Percentiles rank a stretch among this genome's conserved stretches.
Evolutionary conservation across 2,888 invertebrate species (phyloP).

Genomic region (Aspidiotus rigidus): DNA sequence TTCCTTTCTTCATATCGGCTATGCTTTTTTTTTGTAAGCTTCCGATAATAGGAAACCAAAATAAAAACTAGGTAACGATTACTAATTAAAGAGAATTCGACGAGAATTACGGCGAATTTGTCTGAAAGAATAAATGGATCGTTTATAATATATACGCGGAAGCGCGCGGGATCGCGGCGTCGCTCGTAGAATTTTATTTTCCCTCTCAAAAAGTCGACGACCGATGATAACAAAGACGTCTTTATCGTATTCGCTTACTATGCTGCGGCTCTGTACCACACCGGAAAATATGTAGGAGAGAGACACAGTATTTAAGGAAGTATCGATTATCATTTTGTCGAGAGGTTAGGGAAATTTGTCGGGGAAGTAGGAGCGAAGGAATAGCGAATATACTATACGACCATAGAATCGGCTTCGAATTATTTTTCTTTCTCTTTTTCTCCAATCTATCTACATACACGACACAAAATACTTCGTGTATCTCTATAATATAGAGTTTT

Average conservation of each 20-base stretch:
- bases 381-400: too few species aligned
- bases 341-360: neutral
- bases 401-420: too few species aligned
- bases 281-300: too few species aligned
- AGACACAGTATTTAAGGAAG: neutral
- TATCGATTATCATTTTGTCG: constrained; percentile 1
- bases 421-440: too few species aligned
- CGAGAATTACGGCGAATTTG: too few species aligned
- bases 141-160: neutral
- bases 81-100: neutral
- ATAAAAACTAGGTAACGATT: neutral
- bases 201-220: neutral
- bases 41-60: neutral
- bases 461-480: too few species aligned
- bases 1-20: neutral
- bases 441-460: too few species aligned
- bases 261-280: neutral
- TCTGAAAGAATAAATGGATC: too few species aligned
- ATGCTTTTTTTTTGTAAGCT: neutral
- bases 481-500: too few species aligned
- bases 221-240: neutral
- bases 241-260: neutral
- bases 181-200: neutral
- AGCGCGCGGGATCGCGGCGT: neutral
- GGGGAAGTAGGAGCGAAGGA: neutral